These are phyloP conservation scores for Coelogynopora nodosa DNA, from an alignment of 2,888 invertebrate genomes.

Conservation along the genomic window DNA sequence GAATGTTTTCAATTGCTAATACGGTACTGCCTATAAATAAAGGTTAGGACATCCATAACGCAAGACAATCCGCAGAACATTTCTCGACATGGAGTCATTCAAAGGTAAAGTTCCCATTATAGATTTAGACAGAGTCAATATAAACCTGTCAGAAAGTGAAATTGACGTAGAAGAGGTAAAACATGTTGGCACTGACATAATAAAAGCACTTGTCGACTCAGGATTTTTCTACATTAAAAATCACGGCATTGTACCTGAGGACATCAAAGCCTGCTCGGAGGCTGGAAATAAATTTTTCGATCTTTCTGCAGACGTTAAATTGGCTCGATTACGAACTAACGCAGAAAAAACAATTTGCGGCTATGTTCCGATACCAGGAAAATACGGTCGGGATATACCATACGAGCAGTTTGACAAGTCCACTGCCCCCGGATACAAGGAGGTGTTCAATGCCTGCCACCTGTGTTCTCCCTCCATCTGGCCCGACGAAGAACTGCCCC, in stretches of 20 bases:
- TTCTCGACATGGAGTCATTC: too few relatives aligned
- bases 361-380: background rate
- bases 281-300: background rate
- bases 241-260: background rate
- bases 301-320: background rate
- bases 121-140: background rate
- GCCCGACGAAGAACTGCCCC: background rate
- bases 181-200: background rate
- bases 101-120: background rate
- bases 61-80: too few relatives aligned
- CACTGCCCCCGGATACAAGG: background rate
- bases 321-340: background rate
- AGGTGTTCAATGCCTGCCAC: background rate
- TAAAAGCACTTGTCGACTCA: background rate
- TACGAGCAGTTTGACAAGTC: background rate
- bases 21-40: too few relatives aligned
- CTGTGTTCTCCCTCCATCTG: background rate
- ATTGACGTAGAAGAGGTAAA: background rate
- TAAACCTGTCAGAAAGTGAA: background rate
- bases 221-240: background rate
- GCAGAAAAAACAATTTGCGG: background rate
- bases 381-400: too few relatives aligned
- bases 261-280: background rate
- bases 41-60: too few relatives aligned
- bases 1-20: too few relatives aligned